Percentiles rank a stretch among this genome's conserved stretches.
phyloP scores from a whole-genome alignment of 2,888 invertebrate genomes.

The Ophonus ardosiacus region DNA sequence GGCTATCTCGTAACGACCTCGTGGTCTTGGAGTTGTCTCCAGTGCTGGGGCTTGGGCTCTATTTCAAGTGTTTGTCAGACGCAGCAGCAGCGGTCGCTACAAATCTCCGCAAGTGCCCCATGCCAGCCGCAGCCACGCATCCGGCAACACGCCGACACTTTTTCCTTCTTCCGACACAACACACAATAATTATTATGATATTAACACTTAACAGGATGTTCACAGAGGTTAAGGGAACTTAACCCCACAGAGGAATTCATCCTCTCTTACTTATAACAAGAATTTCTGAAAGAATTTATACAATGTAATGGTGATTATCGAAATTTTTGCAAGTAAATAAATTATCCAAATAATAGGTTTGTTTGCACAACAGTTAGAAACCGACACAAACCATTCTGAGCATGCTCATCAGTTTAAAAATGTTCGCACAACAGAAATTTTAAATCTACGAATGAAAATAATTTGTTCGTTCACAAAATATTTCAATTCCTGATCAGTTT shows the following conservation, averaged over 20 bases:
- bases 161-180: conserved; percentile 3
- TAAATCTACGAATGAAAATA: no score
- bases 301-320: no score
- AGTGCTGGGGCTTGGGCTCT: conserved; percentile 69
- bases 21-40: conserved; percentile 1
- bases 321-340: no score
- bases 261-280: no score
- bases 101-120: conserved; percentile 48
- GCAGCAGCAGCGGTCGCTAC: conserved; percentile 69
- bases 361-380: no score
- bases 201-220: conserved; percentile 36
- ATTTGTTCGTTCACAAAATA: no score
- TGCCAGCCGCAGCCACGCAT: conserved; percentile 29
- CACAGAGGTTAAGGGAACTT: conserved; percentile 3
- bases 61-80: conserved; percentile 75
- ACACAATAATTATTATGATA: conserved; percentile 54
- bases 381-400: no score
- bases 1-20: not conserved
- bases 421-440: no score
- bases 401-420: no score
- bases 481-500: no score
- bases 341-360: no score
- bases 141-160: not conserved
- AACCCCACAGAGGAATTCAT: not conserved
- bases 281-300: no score